Percentiles rank a stretch among this genome's conserved stretches.
Evolutionary conservation across 2,888 invertebrate genomes (phyloP).

Genomic region (Heliconius erato): DNA sequence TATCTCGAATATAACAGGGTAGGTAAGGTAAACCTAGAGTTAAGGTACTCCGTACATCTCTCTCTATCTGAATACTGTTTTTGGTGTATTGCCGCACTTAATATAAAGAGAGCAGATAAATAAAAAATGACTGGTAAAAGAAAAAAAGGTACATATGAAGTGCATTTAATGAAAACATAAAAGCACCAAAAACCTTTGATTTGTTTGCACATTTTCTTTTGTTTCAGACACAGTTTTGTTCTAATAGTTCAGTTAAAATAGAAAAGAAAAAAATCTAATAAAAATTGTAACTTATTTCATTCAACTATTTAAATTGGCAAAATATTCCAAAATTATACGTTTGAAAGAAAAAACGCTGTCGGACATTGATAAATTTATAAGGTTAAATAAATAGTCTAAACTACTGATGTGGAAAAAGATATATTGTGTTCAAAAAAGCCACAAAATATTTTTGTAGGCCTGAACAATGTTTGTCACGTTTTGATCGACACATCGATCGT

Average conservation of each 20-base stretch:
- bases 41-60: too few species aligned
- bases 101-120: too few species aligned
- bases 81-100: too few species aligned
- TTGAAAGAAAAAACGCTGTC: not conserved
- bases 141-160: too few species aligned
- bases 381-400: constrained; percentile 15
- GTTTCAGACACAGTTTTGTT: not conserved
- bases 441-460: constrained; percentile 51
- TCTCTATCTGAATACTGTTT: too few species aligned
- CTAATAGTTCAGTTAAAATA: not conserved
- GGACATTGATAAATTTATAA: not conserved
- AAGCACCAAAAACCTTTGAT: not conserved
- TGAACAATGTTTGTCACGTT: constrained; percentile 74
- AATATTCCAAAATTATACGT: not conserved
- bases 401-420: constrained; percentile 26
- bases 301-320: not conserved
- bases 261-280: not conserved
- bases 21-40: too few species aligned
- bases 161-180: not conserved
- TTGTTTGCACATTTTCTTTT: too few species aligned
- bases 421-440: constrained; percentile 29
- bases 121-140: too few species aligned
- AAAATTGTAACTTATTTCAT: not conserved
- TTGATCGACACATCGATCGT: constrained; percentile 69
- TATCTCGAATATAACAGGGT: not conserved